These are phyloP conservation scores for Procambarus clarkii DNA, from an alignment of 1,140 invertebrate genomes.

Conservation along the genomic window DNA sequence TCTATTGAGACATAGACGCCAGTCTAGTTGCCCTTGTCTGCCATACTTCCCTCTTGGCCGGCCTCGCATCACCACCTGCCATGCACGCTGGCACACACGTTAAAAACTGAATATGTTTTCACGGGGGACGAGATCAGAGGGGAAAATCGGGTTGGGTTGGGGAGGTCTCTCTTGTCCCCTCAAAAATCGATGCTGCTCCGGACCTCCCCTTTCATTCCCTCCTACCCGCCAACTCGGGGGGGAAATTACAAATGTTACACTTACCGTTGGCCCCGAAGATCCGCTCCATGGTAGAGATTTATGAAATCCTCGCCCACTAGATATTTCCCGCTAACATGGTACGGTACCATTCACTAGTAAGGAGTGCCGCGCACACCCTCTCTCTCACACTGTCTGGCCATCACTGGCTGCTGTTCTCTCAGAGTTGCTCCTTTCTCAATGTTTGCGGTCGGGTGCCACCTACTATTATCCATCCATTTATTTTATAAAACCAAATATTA, in stretches of 20 bases:
- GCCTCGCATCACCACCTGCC: background rate
- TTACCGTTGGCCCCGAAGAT: slow-evolving; percentile 9
- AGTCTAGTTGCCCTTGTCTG: background rate
- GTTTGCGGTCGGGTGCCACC: background rate
- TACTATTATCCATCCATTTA: background rate
- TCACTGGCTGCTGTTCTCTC: background rate
- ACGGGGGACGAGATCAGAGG: background rate
- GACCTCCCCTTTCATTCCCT: slow-evolving; percentile 12
- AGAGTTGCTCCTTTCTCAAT: background rate
- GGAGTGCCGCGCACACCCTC: background rate
- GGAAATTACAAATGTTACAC: background rate
- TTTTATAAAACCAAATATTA: background rate
- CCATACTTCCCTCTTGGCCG: background rate
- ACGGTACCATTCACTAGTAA: slow-evolving; percentile 9
- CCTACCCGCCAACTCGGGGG: background rate
- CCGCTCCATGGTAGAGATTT: slow-evolving; percentile 9
- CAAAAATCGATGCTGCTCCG: slow-evolving; percentile 1
- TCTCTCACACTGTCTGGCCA: background rate
- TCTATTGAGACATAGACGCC: background rate
- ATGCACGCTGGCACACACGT: background rate
- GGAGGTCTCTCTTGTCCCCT: slow-evolving; percentile 14
- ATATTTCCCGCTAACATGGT: slow-evolving; percentile 2
- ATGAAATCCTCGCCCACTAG: slow-evolving; percentile 6
- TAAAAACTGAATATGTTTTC: slow-evolving; percentile 5
- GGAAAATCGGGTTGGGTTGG: slow-evolving; percentile 14